These are phyloP conservation scores for Macrotis lagotis DNA, from an alignment of 2,113 vertebrate species.

Conservation along the genomic window DNA sequence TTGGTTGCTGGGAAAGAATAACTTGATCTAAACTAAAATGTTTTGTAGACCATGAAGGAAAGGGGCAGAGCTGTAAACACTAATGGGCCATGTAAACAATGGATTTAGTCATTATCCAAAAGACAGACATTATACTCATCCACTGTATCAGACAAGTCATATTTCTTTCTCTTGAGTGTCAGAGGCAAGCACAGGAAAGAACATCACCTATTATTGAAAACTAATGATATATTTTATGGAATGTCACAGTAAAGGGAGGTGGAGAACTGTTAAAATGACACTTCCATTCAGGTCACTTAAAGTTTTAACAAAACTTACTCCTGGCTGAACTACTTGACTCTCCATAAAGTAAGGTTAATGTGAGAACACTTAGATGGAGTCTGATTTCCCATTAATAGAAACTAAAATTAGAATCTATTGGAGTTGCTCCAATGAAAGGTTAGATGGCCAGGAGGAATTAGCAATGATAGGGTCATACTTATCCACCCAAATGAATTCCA, in stretches of 20 bases:
- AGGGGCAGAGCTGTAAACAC: slow-evolving; percentile 61
- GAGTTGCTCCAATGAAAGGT: neutral
- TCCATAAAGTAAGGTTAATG: slow-evolving; percentile 34
- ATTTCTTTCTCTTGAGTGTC: slow-evolving; percentile 32
- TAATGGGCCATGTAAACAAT: slow-evolving; percentile 61
- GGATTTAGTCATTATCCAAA: slow-evolving; percentile 12
- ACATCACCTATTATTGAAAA: neutral
- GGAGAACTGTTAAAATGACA: slow-evolving; percentile 32
- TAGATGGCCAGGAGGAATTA: neutral
- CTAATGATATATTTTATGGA: slow-evolving; percentile 34
- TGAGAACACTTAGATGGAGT: slow-evolving; percentile 36
- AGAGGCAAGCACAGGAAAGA: slow-evolving; percentile 12
- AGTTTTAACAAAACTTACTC: slow-evolving; percentile 1
- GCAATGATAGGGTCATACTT: neutral
- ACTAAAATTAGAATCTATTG: slow-evolving; percentile 32
- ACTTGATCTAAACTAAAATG: slow-evolving; percentile 51
- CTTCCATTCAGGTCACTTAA: slow-evolving; percentile 41
- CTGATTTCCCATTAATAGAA: slow-evolving; percentile 17
- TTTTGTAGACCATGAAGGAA: slow-evolving; percentile 54
- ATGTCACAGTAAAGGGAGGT: slow-evolving; percentile 20
- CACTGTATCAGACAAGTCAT: slow-evolving; percentile 10
- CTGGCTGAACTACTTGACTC: slow-evolving; percentile 28
- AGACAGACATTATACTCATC: slow-evolving; percentile 43
- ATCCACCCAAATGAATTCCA: neutral
- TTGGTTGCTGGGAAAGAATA: slow-evolving; percentile 53